Evolutionary conservation across 2,888 invertebrate genomes (phyloP).

Genomic region (Bembecia ichneumoniformis): DNA sequence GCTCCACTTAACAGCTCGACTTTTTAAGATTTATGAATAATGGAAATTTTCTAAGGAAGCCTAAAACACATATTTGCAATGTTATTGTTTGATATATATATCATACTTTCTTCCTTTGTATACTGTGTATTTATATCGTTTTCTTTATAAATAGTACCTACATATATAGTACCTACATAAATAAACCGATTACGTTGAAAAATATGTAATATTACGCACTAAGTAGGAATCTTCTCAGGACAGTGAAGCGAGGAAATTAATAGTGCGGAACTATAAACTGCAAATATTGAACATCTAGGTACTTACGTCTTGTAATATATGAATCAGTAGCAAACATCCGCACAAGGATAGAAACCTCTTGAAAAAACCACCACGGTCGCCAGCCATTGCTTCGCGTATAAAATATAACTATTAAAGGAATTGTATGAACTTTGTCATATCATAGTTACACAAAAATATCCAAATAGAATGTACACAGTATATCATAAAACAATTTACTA

Average conservation of each 20-base stretch:
- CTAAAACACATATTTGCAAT: too few species aligned
- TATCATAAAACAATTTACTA: not conserved
- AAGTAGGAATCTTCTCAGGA: too few species aligned
- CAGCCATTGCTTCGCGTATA: constrained; percentile 37
- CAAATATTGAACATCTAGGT: constrained; percentile 12
- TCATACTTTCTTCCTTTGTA: too few species aligned
- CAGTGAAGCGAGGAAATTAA: constrained; percentile 9
- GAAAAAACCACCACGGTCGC: constrained; percentile 25
- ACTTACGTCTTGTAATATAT: constrained; percentile 50
- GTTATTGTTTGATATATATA: too few species aligned
- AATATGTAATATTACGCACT: too few species aligned
- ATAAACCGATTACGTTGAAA: too few species aligned
- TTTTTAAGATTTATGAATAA: too few species aligned
- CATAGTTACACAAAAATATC: constrained; percentile 28
- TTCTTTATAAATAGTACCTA: too few species aligned
- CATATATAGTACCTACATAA: too few species aligned
- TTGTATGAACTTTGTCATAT: constrained; percentile 36
- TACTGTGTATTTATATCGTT: too few species aligned
- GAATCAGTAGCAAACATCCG: constrained; percentile 42
- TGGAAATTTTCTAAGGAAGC: too few species aligned
- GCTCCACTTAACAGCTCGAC: too few species aligned
- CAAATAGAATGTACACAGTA: not conserved
- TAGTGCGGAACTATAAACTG: constrained; percentile 30
- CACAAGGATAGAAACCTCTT: constrained; percentile 38
- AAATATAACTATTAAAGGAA: constrained; percentile 13